Evolutionary conservation across 2,113 vertebrate species (phyloP), one percentile per base, ranked within the genome.

Genomic region (Nothobranchius furzeri): DNA sequence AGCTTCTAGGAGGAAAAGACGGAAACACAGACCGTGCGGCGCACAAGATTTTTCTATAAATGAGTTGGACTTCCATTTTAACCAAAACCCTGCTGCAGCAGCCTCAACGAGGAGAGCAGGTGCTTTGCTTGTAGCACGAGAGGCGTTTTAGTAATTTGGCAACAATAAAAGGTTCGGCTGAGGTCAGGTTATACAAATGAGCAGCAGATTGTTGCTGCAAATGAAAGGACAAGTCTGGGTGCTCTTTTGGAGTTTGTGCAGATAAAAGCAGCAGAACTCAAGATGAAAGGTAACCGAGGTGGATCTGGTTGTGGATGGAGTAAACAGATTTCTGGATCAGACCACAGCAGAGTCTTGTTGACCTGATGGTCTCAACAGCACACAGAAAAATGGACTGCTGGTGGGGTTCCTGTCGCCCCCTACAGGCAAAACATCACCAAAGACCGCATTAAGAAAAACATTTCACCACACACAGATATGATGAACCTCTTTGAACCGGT

Each of bases 131-230:
- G 48, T 9, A 10, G 3, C 4, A 50, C 1, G 56, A 9, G 7
- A 56, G 8, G 20, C n/a, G 12, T 64, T 74, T 43, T 14, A 52
- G 36, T 25, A 43, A 37, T 61, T 56, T 65, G 36, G 51, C 17
- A 7, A 36, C 9, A 43, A 14, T 46, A 50, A 56, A 73, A 56
- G 54, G 45, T 55, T 40, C 36, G 72, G 59, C 37, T n/a, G 24
- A 60, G 58, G n/a, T 70, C 53, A 67, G 30, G 20, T 50, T 43
- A 36, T 43, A 24, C 13, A 70, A 51, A 47, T 70, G 40, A 64
- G 48, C 60, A 48, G 45, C 57, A 60, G 20, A 57, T 56, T 55
- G n/a, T 49, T 49, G 45, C 60, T 63, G 53, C 40, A 49, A 71
- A 56, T 55, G 35, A 71, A 42, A 1, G 15, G 11, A 14, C 11